A percentile compares a stretch with the other conserved stretches of the same genome.
phyloP scores from a whole-genome alignment of 2,888 invertebrate genomes.

The Drosophila niveifrons region DNA sequence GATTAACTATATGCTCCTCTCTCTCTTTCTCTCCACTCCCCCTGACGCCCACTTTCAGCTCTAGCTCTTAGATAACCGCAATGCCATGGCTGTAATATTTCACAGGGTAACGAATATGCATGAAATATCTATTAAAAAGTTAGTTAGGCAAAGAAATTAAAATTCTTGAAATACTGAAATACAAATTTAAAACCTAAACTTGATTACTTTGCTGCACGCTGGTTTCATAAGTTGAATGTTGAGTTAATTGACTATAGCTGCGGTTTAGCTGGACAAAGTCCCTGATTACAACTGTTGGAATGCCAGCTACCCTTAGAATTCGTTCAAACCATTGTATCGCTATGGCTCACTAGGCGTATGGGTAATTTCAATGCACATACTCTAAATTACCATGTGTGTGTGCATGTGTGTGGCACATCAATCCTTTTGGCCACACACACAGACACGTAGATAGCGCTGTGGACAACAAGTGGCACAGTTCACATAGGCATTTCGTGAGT shows the following conservation, averaged over 20 bases:
- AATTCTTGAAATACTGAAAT: no score
- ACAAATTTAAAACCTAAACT: neutral
- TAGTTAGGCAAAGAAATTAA: no score
- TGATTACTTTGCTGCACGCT: neutral
- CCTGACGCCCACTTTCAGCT: neutral
- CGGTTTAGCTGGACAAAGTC: slow-evolving; percentile 19
- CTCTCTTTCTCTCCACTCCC: neutral
- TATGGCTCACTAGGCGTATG: slow-evolving; percentile 61
- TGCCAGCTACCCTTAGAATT: slow-evolving; percentile 12
- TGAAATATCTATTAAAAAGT: no score
- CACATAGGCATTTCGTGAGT: slow-evolving; percentile 70
- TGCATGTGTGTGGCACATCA: slow-evolving; percentile 54
- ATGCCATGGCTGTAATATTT: neutral
- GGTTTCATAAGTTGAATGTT: neutral
- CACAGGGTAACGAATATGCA: neutral
- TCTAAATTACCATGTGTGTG: slow-evolving; percentile 37
- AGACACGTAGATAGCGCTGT: slow-evolving; percentile 6
- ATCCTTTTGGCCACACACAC: slow-evolving; percentile 57
- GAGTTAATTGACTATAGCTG: slow-evolving; percentile 13
- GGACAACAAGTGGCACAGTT: slow-evolving; percentile 74
- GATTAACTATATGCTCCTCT: slow-evolving; percentile 29
- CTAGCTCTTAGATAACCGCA: neutral
- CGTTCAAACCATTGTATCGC: slow-evolving; percentile 8
- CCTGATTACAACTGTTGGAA: slow-evolving; percentile 19
- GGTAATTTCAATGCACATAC: slow-evolving; percentile 48